Evolutionary conservation across 2,888 invertebrate species (phyloP), one percentile per base, ranked within the genome.

Genomic region (Cerastis rubricosa): DNA sequence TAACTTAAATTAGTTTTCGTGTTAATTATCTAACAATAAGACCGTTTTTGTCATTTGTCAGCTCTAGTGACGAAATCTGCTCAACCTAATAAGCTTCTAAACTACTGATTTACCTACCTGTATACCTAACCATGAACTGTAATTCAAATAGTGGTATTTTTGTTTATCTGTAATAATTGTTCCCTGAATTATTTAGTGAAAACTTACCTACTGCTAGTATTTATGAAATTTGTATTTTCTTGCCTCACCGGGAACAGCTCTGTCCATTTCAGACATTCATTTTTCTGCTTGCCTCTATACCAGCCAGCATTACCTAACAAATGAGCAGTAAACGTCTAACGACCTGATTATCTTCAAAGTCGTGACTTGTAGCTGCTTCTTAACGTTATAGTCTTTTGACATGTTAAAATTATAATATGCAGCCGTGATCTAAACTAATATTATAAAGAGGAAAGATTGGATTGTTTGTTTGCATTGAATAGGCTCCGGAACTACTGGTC

Each of bases 311-410:
- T 67, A 57, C 66, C 43, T 43, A 47, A 76, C 35, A 71, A 82
- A 71, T 76, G 35, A 76, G 45, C 67, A 45, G 70, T 67, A 70
- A 63, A 81, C 71, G 61, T 76, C 76, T 76, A 47, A 70, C 29
- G 70, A 67, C 57, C 66, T 81, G 57, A 77, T 82, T 80, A 64
- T 51, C n/a, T 47, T 40, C 22, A 12, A 29, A 47, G 40, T 76
- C 71, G 64, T 81, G 68, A 65, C 68, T 80, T 67, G 59, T 70
- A 57, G 45, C 66, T 66, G 22, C 14, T 76, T 66, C 19, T 45
- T 59, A 82, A 82, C 71, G 49, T 59, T 29, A 76, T 71, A 69
- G 45, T 35, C 61, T 71, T 59, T 71, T 45, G 35, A 71, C 49
- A 67, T 80, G 57, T 59, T 35, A 67, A 51, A 35, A 14, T 45